Evolutionary conservation across 2,797 vertebrate genomes (phyloP), one percentile per base, ranked within the genome.

Genomic region (Cuniculus paca): DNA sequence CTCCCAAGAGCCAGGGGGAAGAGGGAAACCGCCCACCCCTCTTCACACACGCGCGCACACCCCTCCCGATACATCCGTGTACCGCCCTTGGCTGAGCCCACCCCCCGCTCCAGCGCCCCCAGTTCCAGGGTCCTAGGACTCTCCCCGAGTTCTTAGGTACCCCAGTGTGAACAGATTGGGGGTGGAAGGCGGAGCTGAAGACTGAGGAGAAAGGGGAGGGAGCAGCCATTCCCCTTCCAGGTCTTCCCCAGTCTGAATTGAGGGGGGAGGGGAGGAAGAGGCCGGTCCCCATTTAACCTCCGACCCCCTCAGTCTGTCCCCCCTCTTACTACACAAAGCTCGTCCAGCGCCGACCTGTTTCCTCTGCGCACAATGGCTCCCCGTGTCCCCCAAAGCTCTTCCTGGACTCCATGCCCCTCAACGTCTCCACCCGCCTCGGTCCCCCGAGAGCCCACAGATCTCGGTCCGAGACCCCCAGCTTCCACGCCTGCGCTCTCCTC

Each of bases 1-100:
- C 97, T 97, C 94, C 91, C 96, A 36, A 92, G 96, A 97, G 97
- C 93, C 34, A 11, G 88, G 97, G 97, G 96, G 95, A 97, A 97
- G 97, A 97, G 96, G 97, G 97, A 97, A 97, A 88, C 96, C 70
- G 81, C 97, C 97, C 97, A 95, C 95, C 96, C 97, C 90, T 72
- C 74, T 95, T 72, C 96, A 56, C 22, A 86, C 89, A 89, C 95
- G 48, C 94, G 61, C 95, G 95, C 96, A 96, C 97, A 82, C 95
- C 95, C 96, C 96, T 97, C 94, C 95, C 82, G 90, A 97, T 95
- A 95, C 92, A 94, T 91, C 95, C 65, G 52, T 82, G 92, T 85
- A 72, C 95, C 95, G 96, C 97, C 95, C 96, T 80, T 50, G 92
- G 91, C 93, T 52, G 65, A 85, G 78, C 78, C 85, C 52, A 90